These are phyloP conservation scores for Ganaspis sp. DNA, from an alignment of 1,140 invertebrate species.

Conservation along the genomic window DNA sequence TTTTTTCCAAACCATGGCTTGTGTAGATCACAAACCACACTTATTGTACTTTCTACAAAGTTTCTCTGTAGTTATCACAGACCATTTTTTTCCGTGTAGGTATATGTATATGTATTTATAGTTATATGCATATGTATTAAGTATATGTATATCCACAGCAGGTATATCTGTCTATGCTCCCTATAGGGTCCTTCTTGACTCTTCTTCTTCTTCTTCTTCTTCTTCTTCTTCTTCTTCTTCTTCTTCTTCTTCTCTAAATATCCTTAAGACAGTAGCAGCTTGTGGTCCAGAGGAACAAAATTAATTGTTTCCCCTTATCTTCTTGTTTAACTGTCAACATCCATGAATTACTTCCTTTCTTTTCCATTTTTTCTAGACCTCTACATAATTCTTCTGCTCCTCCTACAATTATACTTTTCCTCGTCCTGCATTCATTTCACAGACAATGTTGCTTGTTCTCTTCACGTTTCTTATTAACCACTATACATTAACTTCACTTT, in stretches of 20 bases:
- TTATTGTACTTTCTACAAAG: no score
- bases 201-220: no score
- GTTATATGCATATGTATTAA: no score
- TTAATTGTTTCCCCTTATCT: neutral
- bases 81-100: no score
- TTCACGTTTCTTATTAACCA: no score
- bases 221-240: neutral
- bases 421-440: neutral
- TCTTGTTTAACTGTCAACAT: neutral
- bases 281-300: neutral
- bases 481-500: no score
- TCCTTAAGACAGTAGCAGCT: constrained; percentile 2
- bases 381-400: neutral
- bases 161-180: no score
- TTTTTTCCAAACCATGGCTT: no score
- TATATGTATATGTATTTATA: neutral
- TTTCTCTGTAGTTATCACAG: no score
- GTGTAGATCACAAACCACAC: no score
- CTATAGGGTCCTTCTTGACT: no score
- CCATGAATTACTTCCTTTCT: neutral
- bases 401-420: neutral
- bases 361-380: neutral
- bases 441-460: no score
- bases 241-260: neutral
- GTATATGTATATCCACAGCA: neutral